Conservation (phyloP, 2,888 invertebrate species). For the Calephelis perditalis region DNA sequence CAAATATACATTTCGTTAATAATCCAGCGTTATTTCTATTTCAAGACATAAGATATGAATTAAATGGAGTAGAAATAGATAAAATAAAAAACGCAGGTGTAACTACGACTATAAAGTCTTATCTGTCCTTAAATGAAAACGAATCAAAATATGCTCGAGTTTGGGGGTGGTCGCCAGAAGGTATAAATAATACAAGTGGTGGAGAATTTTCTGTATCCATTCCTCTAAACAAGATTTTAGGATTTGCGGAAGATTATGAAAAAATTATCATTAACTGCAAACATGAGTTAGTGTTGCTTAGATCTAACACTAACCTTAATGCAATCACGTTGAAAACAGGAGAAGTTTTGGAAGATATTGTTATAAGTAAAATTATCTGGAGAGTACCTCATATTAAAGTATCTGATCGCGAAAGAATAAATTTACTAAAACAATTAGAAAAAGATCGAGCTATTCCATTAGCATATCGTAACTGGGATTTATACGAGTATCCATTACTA, state of each 20-base stretch:
- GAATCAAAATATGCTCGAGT: not conserved
- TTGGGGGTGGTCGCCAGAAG: not conserved
- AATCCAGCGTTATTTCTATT: constrained; percentile 39
- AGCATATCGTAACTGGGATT: no score
- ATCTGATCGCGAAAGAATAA: no score
- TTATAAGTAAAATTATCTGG: no score
- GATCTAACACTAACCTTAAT: no score
- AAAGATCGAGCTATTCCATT: no score
- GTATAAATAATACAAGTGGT: not conserved
- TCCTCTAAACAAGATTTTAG: constrained; percentile 20
- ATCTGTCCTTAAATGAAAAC: constrained; percentile 30
- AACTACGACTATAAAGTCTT: constrained; percentile 40
- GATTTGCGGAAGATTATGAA: constrained; percentile 22
- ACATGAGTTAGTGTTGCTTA: no score
- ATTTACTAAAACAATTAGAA: no score
- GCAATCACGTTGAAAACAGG: no score
- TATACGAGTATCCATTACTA: no score
- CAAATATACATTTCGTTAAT: constrained; percentile 24
- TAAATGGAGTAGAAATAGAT: constrained; percentile 43
- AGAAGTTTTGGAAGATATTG: no score
- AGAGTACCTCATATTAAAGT: no score
- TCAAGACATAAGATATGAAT: constrained; percentile 42
- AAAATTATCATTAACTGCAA: no score
- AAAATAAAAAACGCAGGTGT: constrained; percentile 39
- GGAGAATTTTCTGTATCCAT: constrained; percentile 16